Evolutionary conservation across 1,140 invertebrate genomes (phyloP).

Genomic region (Bombus superbus): DNA sequence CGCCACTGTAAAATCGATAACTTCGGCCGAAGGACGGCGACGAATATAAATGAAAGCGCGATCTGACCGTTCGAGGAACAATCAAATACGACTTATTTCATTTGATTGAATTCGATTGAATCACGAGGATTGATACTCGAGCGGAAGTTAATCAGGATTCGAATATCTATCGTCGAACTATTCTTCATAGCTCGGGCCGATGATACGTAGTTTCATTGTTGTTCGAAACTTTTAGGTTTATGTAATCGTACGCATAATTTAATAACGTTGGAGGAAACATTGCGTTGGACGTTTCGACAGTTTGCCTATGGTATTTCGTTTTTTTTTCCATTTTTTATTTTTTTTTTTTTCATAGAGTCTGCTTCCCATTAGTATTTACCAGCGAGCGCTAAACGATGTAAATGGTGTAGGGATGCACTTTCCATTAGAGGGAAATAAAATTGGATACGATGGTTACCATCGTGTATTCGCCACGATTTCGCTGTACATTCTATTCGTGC

Average conservation of each 20-base stretch:
- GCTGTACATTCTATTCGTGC: constrained; percentile 29
- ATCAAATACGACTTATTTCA: constrained; percentile 17
- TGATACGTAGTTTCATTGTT: background rate
- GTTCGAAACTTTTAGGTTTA: background rate
- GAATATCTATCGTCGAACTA: background rate
- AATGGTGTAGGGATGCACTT: constrained; percentile 36
- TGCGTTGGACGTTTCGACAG: background rate
- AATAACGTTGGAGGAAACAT: background rate
- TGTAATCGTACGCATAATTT: background rate
- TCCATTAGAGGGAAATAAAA: constrained; percentile 60
- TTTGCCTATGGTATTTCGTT: background rate
- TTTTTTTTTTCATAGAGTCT: background rate
- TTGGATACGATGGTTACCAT: constrained; percentile 42
- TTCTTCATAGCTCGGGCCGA: background rate
- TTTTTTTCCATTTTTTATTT: background rate
- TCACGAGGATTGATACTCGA: background rate
- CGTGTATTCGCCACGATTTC: constrained; percentile 49
- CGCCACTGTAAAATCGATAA: constrained; percentile 22
- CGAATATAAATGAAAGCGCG: constrained; percentile 7
- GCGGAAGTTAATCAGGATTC: background rate
- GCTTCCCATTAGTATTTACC: constrained; percentile 42
- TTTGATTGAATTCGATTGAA: background rate
- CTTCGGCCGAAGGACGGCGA: background rate
- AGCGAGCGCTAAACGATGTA: constrained; percentile 20
- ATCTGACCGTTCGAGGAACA: background rate